Base-by-base conservation (phyloP, 2,888 invertebrate genomes). In the Poecilobothrus nobilitatus region DNA sequence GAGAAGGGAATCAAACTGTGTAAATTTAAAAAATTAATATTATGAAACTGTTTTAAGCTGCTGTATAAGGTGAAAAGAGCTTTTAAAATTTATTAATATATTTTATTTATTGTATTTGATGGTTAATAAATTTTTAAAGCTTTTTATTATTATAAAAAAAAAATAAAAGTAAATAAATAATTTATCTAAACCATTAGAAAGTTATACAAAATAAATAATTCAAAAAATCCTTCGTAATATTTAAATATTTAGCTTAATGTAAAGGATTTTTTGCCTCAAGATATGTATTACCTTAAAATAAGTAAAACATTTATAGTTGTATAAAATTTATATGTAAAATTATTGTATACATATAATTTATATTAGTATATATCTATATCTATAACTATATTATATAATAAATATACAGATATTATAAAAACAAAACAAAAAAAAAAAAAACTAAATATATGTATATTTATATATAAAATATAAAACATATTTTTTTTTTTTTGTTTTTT, bases 51-150 rank as follows among this genome's bases (percentile, higher is more conserved):
- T 15, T 27, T 41, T 41, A 41, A 6, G 41, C 41, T 41, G 41
- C 15, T 41, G 41, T 41, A 12, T 27, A 27, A 27, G 41, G n/a
- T 53, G 15, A 41, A 15, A 41, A 53, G 15, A 53, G 53, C 53
- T 53, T 53, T 53, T 53, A 53, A 53, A 53, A 53, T 53, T 53
- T 53, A 53, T 53, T 53, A 53, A 53, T 53, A 53, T 41, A 41
- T 9, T 41, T 41, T 27, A 37, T 53, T 53, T 53, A 53, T 53
- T 53, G n/a, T 53, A 6, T 18, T 53, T 53, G 15, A 53, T 18
- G n/a, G 41, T 53, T 53, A 53, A 53, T 53, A 53, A 53, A 53
- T 53, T 53, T 53, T 53, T 53, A 6, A 18, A 18, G 53, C 53
- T 53, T 53, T 41, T 53, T 18, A 18, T 18, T 18, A 37, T 53